phyloP scores from a whole-genome alignment of 1,140 invertebrate genomes.

The Drosophila miranda region DNA sequence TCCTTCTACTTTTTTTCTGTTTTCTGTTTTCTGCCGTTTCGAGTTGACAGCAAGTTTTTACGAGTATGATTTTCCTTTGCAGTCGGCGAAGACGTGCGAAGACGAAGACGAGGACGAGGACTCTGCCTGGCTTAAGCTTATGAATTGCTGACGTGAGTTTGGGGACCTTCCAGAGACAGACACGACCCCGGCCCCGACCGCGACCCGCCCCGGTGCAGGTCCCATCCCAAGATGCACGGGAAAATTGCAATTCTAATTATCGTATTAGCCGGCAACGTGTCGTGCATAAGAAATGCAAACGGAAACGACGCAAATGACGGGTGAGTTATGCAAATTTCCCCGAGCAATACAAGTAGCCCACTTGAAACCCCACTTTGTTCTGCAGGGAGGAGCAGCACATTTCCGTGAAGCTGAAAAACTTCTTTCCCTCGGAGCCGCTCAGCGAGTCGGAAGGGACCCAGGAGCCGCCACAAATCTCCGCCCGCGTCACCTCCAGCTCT shows the following conservation, averaged over 20 bases:
- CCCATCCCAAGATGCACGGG: constrained; percentile 57
- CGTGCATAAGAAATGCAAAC: constrained; percentile 74
- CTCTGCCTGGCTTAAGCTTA: constrained; percentile 55
- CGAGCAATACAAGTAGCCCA: background rate
- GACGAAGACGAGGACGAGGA: constrained; percentile 47
- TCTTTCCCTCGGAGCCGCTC: constrained; percentile 63
- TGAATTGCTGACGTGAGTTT: constrained; percentile 68
- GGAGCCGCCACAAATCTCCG: constrained; percentile 21
- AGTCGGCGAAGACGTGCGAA: constrained; percentile 58
- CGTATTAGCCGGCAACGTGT: constrained; percentile 77
- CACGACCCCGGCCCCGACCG: background rate
- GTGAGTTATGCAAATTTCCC: constrained; percentile 73
- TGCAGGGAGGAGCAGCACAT: constrained; percentile 38
- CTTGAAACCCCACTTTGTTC: constrained; percentile 9
- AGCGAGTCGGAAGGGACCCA: constrained; percentile 1
- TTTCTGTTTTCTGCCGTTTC: constrained; percentile 38
- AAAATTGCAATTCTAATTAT: constrained; percentile 82
- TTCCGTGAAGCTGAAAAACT: constrained; percentile 70
- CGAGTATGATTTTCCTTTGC: constrained; percentile 38
- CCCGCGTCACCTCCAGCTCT: constrained; percentile 48
- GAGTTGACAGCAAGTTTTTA: constrained; percentile 75
- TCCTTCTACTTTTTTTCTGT: background rate
- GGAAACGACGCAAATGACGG: constrained; percentile 42
- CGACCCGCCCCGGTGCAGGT: background rate
- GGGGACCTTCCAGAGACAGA: constrained; percentile 56